Conservation (phyloP, 2,113 vertebrate species). For the Edolisoma coerulescens region DNA sequence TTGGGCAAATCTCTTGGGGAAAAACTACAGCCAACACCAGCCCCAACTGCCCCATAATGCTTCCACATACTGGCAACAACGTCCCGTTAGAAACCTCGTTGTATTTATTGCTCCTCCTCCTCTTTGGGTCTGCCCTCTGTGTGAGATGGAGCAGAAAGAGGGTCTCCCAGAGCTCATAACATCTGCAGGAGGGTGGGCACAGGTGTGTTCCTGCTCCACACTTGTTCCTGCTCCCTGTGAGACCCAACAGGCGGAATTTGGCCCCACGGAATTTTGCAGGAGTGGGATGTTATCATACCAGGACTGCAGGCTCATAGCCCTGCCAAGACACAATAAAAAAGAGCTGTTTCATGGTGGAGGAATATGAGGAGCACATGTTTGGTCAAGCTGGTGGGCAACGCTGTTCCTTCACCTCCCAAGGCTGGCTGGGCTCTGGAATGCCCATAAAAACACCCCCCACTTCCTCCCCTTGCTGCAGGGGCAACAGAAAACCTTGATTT, state of each 20-base stretch:
- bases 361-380: slow-evolving; percentile 43
- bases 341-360: slow-evolving; percentile 12
- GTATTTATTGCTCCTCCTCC: background rate
- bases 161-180: background rate
- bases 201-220: background rate
- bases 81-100: background rate
- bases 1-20: background rate
- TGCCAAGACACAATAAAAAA: slow-evolving; percentile 18
- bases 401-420: slow-evolving; percentile 23
- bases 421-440: slow-evolving; percentile 27
- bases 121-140: background rate
- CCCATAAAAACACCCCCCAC: background rate
- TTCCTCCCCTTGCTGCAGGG: background rate
- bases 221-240: background rate
- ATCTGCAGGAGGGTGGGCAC: background rate
- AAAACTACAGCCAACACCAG: background rate
- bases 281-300: background rate
- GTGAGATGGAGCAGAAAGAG: background rate
- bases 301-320: background rate
- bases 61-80: background rate
- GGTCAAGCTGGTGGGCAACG: background rate
- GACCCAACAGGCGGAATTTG: background rate
- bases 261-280: background rate
- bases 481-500: slow-evolving; percentile 17
- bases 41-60: background rate